Evolutionary conservation across 2,113 vertebrate genomes (phyloP), one percentile per base, ranked within the genome.

Genomic region (Epinephelus fuscoguttatus): DNA sequence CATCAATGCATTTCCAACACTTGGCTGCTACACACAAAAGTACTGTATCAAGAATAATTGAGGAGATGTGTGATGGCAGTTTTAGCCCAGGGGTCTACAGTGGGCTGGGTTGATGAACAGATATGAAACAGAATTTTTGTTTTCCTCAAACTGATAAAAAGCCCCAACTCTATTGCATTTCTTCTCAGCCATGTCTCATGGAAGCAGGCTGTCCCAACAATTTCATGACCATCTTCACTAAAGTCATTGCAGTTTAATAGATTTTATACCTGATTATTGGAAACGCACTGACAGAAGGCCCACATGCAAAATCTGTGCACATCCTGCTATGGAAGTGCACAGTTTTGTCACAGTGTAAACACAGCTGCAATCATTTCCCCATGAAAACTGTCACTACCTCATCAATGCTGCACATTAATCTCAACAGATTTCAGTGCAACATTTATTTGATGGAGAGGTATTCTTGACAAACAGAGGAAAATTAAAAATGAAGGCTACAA

Each of bases 11-110:
- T 67, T 69, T 64, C 30, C 53, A 82, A 77, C 82, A 82, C 78
- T 76, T 40, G 60, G 74, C 61, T 81, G 84, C 47, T 72, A 62
- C 33, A 69, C 85, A 91, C 52, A 70, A 62, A 78, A 70, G 69
- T 69, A 73, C 37, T 64, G 84, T 45, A 85, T 61, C 78, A 77
- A 83, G 64, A 88, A 68, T 81, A 85, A 91, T 57, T 74, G 85
- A 89, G 66, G 77, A 70, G 79, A 91, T 89, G 25, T 27, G 57
- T 73, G 82, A 82, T 84, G 87, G 67, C 86, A 91, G 76, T 61
- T 80, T 82, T 76, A 69, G 90, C 89, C 80, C 18, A 6, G 49
- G 85, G 90, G 56, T 69, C 84, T 67, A 56, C 57, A 77, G 71
- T 73, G 64, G 70, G 69, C 78, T n/a, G 27, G 55, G 17, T 30